These are phyloP conservation scores for Pithys albifrons DNA, from an alignment of 2,113 vertebrate genomes.

Conservation along the genomic window DNA sequence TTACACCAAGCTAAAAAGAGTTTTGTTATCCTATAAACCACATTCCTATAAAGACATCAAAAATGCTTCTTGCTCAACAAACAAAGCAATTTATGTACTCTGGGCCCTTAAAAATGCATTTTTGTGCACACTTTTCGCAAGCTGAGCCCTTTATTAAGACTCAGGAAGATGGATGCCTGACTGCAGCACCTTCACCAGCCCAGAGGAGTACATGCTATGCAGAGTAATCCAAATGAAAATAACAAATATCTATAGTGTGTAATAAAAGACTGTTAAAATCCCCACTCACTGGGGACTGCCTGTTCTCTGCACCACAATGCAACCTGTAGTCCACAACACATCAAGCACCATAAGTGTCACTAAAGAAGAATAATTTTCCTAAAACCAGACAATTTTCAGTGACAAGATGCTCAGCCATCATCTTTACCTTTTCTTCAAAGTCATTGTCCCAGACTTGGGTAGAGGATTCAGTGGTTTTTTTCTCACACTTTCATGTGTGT, in stretches of 20 bases:
- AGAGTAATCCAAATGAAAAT: neutral
- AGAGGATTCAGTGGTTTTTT: neutral
- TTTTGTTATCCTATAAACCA: neutral
- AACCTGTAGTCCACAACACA: accelerated
- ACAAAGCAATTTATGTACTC: neutral
- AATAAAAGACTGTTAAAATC: neutral
- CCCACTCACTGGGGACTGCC: neutral
- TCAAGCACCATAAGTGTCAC: accelerated
- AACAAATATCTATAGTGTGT: neutral
- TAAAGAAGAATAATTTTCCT: neutral
- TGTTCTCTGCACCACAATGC: accelerated
- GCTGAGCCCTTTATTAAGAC: neutral
- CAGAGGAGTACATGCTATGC: neutral
- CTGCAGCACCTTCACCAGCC: neutral
- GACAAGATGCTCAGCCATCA: neutral
- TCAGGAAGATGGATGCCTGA: neutral
- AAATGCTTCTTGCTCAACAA: neutral
- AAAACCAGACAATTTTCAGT: neutral
- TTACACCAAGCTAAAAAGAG: neutral
- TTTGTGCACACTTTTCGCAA: neutral
- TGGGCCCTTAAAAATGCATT: neutral
- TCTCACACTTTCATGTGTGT: neutral
- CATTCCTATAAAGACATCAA: neutral
- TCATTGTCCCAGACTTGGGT: neutral
- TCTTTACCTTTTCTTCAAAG: neutral